Evolutionary conservation across 2,888 invertebrate species (phyloP).

Genomic region (Copidosoma aretas): DNA sequence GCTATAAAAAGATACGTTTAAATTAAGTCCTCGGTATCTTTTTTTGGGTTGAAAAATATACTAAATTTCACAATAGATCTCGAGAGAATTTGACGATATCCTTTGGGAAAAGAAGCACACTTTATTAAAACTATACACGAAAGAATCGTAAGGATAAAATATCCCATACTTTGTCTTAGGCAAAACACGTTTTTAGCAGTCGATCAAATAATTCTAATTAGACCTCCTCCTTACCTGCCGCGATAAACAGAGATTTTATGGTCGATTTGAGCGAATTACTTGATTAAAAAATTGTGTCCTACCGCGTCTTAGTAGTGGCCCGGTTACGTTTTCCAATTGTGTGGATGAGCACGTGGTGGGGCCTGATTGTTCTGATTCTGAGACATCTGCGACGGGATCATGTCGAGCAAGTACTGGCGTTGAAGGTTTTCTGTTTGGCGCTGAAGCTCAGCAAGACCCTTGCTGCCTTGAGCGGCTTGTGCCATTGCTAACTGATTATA

Average conservation of each 20-base stretch:
- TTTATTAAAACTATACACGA: constrained; percentile 23
- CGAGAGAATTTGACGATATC: neutral
- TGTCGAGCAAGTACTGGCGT: constrained; percentile 93
- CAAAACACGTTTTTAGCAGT: constrained; percentile 12
- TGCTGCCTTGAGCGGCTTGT: constrained; percentile 68
- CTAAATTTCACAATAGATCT: constrained; percentile 21
- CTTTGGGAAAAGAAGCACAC: constrained; percentile 32
- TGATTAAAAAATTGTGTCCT: constrained; percentile 18
- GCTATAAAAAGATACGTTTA: constrained; percentile 23
- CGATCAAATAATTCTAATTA: constrained; percentile 14
- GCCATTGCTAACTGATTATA: constrained; percentile 89
- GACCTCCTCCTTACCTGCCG: neutral
- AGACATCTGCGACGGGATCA: constrained; percentile 78
- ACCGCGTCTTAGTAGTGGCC: constrained; percentile 35
- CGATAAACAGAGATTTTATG: neutral
- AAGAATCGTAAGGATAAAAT: constrained; percentile 23
- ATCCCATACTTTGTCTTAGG: neutral
- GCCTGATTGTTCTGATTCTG: constrained; percentile 63
- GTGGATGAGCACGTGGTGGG: constrained; percentile 60
- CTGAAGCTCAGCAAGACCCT: constrained; percentile 77
- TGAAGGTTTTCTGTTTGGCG: constrained; percentile 85
- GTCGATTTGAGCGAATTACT: neutral
- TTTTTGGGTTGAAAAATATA: constrained; percentile 28
- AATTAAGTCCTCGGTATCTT: no score
- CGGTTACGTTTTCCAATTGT: constrained; percentile 72